These are phyloP conservation scores for Aethes cnicana DNA, from an alignment of 2,888 invertebrate genomes.

Conservation along the genomic window DNA sequence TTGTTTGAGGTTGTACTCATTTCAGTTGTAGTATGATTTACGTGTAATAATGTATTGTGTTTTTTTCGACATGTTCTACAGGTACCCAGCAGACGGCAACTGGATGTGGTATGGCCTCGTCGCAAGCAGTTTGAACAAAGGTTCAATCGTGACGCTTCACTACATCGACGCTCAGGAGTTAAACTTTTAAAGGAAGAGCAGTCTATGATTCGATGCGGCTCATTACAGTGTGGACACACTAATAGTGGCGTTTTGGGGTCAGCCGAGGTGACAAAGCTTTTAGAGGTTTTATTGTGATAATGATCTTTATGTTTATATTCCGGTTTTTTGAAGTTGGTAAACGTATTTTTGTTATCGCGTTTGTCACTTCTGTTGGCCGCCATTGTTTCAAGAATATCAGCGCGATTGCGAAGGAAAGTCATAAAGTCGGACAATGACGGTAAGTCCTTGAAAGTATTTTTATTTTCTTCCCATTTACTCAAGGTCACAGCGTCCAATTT, in stretches of 20 bases:
- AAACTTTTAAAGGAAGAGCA: conserved; percentile 15
- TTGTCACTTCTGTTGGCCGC: background rate
- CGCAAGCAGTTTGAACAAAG: conserved; percentile 30
- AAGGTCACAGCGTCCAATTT: conserved; percentile 3
- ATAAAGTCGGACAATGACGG: conserved; percentile 9
- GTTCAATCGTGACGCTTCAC: conserved; percentile 10
- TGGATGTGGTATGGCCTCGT: background rate
- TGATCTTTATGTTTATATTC: background rate
- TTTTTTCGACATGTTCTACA: conserved; percentile 14
- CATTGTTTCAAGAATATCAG: conserved; percentile 29
- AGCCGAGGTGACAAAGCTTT: conserved; percentile 1
- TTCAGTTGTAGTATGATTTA: background rate
- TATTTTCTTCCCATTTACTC: conserved; percentile 6
- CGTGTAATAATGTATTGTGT: conserved; percentile 28
- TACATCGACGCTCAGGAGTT: conserved; percentile 1
- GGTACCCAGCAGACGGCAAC: conserved; percentile 6
- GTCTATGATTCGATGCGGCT: conserved; percentile 8
- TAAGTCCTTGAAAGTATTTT: conserved; percentile 4
- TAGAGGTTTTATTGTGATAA: background rate
- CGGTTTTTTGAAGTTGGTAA: background rate
- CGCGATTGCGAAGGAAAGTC: conserved; percentile 18
- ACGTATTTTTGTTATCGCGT: background rate
- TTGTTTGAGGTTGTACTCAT: background rate
- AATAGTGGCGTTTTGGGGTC: background rate
- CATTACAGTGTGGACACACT: conserved; percentile 12